These are phyloP conservation scores for Megalonaias nervosa DNA, from an alignment of 1,140 invertebrate genomes.

Conservation along the genomic window DNA sequence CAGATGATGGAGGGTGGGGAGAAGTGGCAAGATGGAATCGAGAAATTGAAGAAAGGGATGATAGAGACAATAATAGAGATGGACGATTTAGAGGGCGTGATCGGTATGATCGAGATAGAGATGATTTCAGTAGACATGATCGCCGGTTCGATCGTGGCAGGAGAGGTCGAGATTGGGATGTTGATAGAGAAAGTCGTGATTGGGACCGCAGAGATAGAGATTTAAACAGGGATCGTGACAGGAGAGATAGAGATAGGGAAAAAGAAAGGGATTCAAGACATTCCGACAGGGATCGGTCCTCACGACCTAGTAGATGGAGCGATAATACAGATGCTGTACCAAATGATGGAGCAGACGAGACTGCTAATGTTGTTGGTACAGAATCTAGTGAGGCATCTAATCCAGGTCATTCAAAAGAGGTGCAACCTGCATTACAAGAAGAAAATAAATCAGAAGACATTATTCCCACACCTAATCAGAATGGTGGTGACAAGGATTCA, in stretches of 20 bases:
- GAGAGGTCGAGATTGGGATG: constrained; percentile 15
- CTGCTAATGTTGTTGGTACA: not conserved
- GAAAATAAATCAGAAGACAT: too few relatives aligned
- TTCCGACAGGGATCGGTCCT: constrained; percentile 12
- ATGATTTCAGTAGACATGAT: not conserved
- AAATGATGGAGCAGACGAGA: constrained; percentile 2
- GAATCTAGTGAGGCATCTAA: not conserved
- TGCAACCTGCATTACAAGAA: too few relatives aligned
- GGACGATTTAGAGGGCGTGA: too few relatives aligned
- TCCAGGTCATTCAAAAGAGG: too few relatives aligned
- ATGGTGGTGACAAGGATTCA: too few relatives aligned
- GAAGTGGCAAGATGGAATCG: not conserved
- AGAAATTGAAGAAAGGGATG: constrained; percentile 6
- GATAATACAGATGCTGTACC: not conserved
- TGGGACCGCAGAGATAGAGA: constrained; percentile 55
- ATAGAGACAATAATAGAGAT: not conserved
- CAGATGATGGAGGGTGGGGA: constrained; percentile 14
- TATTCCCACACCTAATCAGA: too few relatives aligned
- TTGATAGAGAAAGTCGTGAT: constrained; percentile 19
- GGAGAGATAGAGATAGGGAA: constrained; percentile 9
- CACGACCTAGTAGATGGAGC: constrained; percentile 35
- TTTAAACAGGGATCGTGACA: constrained; percentile 41
- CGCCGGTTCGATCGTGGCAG: constrained; percentile 8
- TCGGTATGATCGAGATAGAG: constrained; percentile 10
- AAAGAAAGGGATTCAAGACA: too few relatives aligned